Evolutionary conservation across 1,140 invertebrate genomes (phyloP).

Genomic region (Brachionus asplanchnoidis): DNA sequence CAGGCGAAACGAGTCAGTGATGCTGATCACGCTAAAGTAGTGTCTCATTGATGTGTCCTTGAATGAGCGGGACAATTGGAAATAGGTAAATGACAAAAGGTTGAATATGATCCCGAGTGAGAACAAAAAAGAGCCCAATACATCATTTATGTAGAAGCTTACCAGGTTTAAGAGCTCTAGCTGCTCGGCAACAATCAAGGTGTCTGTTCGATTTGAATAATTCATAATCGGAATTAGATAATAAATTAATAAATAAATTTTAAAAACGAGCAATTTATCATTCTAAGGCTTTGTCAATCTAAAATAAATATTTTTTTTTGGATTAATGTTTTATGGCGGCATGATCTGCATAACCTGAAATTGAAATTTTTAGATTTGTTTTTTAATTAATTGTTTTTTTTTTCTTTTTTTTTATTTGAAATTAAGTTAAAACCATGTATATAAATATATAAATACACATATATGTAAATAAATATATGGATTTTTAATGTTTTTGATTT

Average conservation of each 20-base stretch:
- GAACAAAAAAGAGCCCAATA: slow-evolving; percentile 1
- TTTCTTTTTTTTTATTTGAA: background rate
- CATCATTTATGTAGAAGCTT: slow-evolving; percentile 29
- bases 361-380: background rate
- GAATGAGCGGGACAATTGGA: slow-evolving; percentile 19
- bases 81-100: slow-evolving; percentile 31
- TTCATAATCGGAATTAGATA: background rate
- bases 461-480: background rate
- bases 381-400: background rate
- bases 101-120: slow-evolving; percentile 5
- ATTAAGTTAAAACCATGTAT: background rate
- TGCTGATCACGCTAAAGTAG: slow-evolving; percentile 32
- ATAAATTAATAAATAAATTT: background rate
- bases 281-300: slow-evolving; percentile 18
- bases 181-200: background rate
- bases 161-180: background rate
- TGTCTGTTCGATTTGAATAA: background rate
- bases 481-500: background rate
- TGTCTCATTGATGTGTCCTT: slow-evolving; percentile 33
- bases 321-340: background rate
- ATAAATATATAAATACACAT: background rate
- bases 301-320: background rate
- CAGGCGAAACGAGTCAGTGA: slow-evolving; percentile 14
- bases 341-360: background rate
- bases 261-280: background rate